Percentiles rank a stretch among this genome's conserved stretches.
Evolutionary conservation across 2,888 invertebrate genomes (phyloP).

Genomic region (Bugulina stolonifera): DNA sequence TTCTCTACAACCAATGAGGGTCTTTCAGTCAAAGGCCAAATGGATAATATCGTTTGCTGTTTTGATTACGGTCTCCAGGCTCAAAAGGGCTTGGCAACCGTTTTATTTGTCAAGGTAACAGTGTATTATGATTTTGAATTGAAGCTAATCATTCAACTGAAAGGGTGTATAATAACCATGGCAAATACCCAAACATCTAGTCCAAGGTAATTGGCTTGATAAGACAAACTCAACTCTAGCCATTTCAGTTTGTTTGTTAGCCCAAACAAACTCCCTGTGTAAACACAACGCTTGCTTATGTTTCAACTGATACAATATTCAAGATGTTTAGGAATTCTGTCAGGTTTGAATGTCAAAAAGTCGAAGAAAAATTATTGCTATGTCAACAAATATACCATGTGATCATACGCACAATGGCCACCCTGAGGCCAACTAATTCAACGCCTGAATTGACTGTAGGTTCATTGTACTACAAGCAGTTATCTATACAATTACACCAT

Average conservation of each 20-base stretch:
- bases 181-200: constrained; percentile 16
- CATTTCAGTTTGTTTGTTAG: constrained; percentile 11
- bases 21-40: too few relatives aligned
- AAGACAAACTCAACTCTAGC: neutral
- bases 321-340: neutral
- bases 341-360: constrained; percentile 1
- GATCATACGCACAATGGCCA: too few relatives aligned
- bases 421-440: too few relatives aligned
- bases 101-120: constrained; percentile 25
- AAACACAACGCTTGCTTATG: constrained; percentile 15
- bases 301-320: constrained; percentile 17
- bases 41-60: neutral
- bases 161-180: constrained; percentile 2
- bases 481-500: too few relatives aligned
- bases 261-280: constrained; percentile 11
- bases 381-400: too few relatives aligned
- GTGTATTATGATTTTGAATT: constrained; percentile 5
- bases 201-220: constrained; percentile 10
- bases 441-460: too few relatives aligned
- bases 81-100: constrained; percentile 18
- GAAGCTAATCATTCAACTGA: neutral
- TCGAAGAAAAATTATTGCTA: neutral
- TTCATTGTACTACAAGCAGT: too few relatives aligned
- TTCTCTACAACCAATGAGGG: too few relatives aligned
- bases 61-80: neutral